Evolutionary conservation across 30 jellyfish, hydroid and myxozoan species (phyloP).

Genomic region (Pseudorhiza aurosa): DNA sequence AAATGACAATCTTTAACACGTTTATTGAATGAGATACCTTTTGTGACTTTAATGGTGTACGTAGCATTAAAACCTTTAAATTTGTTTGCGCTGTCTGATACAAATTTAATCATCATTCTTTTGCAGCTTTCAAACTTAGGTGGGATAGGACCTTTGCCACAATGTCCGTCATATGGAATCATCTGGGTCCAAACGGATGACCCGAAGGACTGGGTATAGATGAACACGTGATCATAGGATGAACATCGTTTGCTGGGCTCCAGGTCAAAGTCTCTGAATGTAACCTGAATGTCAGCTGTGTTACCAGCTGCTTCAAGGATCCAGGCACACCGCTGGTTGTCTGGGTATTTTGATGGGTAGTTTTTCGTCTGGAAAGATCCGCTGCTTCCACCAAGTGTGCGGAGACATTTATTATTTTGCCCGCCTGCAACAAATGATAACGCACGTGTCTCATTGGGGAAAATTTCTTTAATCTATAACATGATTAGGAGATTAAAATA

Average conservation of each 20-base stretch:
- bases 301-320: conserved; percentile 64
- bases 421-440: not conserved
- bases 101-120: conserved; percentile 71
- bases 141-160: conserved; percentile 64
- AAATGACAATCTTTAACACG: not conserved
- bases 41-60: conserved; percentile 65
- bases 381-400: conserved; percentile 5
- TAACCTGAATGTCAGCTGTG: conserved; percentile 77
- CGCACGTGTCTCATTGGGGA: too few relatives aligned
- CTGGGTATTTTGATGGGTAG: conserved; percentile 63
- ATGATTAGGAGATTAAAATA: too few relatives aligned
- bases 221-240: conserved; percentile 76
- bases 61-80: conserved; percentile 92
- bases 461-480: too few relatives aligned
- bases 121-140: conserved; percentile 65
- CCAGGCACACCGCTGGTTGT: conserved; percentile 72
- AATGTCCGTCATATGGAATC: conserved; percentile 76
- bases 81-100: conserved; percentile 59
- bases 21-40: conserved; percentile 64
- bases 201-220: conserved; percentile 72
- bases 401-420: not conserved
- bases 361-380: conserved; percentile 36
- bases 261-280: conserved; percentile 54
- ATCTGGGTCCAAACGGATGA: conserved; percentile 65
- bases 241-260: conserved; percentile 88